These are phyloP conservation scores for Montipora efflorescens DNA, from an alignment of 64 coral and sea anemone species.

Conservation along the genomic window DNA sequence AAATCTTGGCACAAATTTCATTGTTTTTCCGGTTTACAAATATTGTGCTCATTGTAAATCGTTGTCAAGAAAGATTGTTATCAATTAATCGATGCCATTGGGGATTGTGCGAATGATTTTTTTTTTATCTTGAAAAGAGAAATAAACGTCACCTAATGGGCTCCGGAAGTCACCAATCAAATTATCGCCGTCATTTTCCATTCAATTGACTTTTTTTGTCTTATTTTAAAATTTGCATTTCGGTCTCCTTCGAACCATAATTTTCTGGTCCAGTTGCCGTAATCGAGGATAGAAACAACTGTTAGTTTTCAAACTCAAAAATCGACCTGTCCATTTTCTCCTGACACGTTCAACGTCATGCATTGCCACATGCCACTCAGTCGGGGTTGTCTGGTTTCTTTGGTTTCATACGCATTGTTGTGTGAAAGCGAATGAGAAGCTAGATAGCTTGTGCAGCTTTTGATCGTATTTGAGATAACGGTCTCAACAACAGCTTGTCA, in stretches of 20 bases:
- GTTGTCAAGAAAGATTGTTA: too few species aligned
- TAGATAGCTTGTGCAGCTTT: background rate
- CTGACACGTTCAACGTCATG: background rate
- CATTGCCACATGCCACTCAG: background rate
- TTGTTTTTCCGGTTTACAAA: too few species aligned
- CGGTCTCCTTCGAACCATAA: background rate
- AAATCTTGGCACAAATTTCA: too few species aligned
- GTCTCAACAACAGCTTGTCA: too few species aligned
- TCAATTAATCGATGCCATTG: too few species aligned
- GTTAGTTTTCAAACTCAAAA: background rate
- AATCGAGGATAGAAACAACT: background rate
- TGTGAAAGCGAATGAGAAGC: background rate
- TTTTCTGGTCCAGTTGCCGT: background rate
- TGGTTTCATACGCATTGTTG: background rate
- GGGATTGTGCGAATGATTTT: too few species aligned
- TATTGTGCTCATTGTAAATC: too few species aligned
- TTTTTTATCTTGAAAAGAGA: too few species aligned
- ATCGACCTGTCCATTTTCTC: background rate
- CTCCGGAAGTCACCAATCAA: background rate
- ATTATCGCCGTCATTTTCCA: background rate
- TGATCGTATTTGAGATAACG: background rate
- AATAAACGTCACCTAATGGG: background rate
- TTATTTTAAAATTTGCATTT: background rate
- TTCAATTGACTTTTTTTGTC: background rate
- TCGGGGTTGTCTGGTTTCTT: background rate